Conservation (phyloP, 1,140 invertebrate species). For the Drosophila virilis region DNA sequence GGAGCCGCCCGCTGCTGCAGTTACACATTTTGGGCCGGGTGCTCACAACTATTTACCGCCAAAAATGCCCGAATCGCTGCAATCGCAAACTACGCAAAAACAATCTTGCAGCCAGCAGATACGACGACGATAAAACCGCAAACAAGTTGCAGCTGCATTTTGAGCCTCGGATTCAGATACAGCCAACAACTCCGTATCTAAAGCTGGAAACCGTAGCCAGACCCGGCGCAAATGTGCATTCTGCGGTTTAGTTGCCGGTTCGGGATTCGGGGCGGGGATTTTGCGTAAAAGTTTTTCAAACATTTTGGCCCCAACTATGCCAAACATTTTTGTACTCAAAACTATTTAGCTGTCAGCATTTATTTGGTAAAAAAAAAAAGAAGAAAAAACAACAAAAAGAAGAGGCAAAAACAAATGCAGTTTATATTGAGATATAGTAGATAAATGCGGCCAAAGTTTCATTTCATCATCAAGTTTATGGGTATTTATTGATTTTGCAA, state of each 20-base stretch:
- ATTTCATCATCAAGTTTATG: conserved; percentile 61
- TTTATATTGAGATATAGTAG: conserved; percentile 44
- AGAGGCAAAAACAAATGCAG: conserved; percentile 1
- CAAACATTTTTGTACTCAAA: conserved; percentile 76
- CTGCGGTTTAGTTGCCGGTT: conserved; percentile 49
- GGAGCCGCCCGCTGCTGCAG: conserved; percentile 40
- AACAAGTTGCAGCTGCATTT: conserved; percentile 74
- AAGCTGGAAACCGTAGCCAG: conserved; percentile 3
- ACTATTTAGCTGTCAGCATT: conserved; percentile 76
- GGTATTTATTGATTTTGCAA: conserved; percentile 78
- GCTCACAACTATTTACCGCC: conserved; percentile 64
- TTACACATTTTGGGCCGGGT: conserved; percentile 23
- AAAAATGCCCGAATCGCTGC: conserved; percentile 50
- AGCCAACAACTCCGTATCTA: conserved; percentile 2
- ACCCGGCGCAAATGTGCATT: conserved; percentile 59
- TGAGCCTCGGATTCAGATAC: conserved; percentile 21
- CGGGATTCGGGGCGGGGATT: conserved; percentile 48
- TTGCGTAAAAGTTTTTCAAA: conserved; percentile 74
- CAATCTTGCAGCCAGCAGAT: conserved; percentile 62
- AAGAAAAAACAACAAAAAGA: not conserved
- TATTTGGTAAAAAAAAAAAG: conserved; percentile 35
- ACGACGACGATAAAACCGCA: conserved; percentile 55
- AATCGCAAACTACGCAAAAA: conserved; percentile 54
- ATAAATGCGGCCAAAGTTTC: conserved; percentile 56
- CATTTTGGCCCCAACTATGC: conserved; percentile 69